A percentile compares a stretch with the other conserved stretches of the same genome.
Conservation (phyloP, 2,888 invertebrate genomes). For the Theretra japonica region DNA sequence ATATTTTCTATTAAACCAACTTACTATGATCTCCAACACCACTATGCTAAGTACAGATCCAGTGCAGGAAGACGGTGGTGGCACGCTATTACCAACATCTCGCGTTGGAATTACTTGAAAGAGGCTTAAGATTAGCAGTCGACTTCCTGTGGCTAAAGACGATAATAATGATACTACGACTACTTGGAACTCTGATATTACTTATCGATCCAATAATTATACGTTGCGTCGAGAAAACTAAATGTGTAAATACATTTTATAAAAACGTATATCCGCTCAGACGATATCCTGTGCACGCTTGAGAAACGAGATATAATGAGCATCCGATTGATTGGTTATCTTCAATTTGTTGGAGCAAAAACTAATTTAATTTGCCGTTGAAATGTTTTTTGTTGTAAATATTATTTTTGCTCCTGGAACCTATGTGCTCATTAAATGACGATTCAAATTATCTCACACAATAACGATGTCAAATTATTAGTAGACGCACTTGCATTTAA, state of each 20-base stretch:
- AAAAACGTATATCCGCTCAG: background rate
- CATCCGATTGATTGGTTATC: background rate
- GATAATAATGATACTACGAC: no score
- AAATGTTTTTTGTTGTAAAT: background rate
- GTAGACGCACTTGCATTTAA: background rate
- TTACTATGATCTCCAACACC: no score
- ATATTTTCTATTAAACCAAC: no score
- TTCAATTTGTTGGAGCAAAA: background rate
- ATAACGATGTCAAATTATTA: no score
- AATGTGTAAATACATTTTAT: background rate
- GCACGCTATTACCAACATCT: no score
- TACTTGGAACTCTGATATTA: no score
- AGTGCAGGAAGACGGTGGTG: no score
- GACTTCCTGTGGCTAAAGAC: no score
- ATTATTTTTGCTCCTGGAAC: background rate
- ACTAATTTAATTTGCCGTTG: background rate
- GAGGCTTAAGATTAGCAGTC: no score
- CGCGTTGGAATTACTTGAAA: no score
- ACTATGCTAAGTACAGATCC: no score
- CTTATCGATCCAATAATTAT: background rate
- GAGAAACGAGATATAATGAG: background rate
- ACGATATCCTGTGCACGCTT: slow-evolving; percentile 2
- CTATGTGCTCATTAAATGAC: background rate
- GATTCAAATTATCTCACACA: no score
- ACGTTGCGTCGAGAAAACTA: background rate